Percentiles rank a stretch among this genome's conserved stretches.
phyloP scores from a whole-genome alignment of 2,888 invertebrate genomes.

The Acanthosepion esculentum region DNA sequence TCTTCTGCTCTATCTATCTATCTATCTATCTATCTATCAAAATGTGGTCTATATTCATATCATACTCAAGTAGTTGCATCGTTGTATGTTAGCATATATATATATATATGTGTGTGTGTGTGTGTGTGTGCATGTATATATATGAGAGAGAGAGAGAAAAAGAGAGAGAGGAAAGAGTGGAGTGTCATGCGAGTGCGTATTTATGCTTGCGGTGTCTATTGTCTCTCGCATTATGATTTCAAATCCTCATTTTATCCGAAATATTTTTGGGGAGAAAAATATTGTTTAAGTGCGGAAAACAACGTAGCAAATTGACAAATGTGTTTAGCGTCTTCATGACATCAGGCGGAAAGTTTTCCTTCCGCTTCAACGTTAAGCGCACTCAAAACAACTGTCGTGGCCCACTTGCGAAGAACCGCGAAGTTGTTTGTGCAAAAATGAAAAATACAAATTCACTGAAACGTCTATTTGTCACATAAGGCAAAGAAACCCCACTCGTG shows the following conservation, averaged over 20 bases:
- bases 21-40: too few species aligned
- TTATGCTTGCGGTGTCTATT: neutral
- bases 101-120: too few species aligned
- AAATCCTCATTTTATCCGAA: neutral
- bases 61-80: too few species aligned
- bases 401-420: neutral
- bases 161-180: too few species aligned
- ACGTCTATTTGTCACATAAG: neutral
- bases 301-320: neutral
- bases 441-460: neutral
- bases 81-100: too few species aligned
- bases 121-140: too few species aligned
- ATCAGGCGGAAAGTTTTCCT: neutral
- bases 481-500: too few species aligned
- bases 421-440: neutral
- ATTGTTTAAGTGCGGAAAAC: neutral
- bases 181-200: neutral
- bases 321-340: neutral
- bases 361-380: neutral
- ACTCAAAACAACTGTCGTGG: neutral
- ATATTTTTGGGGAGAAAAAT: neutral
- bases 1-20: too few species aligned
- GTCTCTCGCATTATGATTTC: neutral
- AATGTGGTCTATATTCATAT: too few species aligned
- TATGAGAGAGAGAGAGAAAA: too few species aligned